Percentiles rank a stretch among this genome's conserved stretches.
Evolutionary conservation across 2,113 vertebrate genomes (phyloP).

Genomic region (Odontesthes bonariensis): DNA sequence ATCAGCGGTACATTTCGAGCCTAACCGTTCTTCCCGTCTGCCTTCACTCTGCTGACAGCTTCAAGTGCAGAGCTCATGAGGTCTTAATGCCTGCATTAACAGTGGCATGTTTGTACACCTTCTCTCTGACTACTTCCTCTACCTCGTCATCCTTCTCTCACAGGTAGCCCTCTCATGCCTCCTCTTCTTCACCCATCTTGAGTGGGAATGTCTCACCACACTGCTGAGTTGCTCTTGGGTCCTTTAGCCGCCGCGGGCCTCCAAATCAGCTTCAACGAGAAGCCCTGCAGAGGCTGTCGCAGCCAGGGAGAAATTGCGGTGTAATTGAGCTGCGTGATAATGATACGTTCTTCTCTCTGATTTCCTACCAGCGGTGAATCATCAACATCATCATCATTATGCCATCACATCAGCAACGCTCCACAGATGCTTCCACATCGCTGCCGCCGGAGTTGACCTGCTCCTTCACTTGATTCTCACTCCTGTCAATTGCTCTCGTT

Average conservation of each 20-base stretch:
- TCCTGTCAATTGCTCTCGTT: constrained; percentile 61
- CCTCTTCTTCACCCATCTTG: constrained; percentile 38
- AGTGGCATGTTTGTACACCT: background rate
- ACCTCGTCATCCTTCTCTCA: constrained; percentile 37
- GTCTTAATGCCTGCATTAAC: constrained; percentile 9
- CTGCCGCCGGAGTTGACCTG: constrained; percentile 49
- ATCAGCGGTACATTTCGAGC: constrained; percentile 44
- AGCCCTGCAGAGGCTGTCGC: constrained; percentile 68
- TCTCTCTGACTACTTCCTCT: constrained; percentile 21
- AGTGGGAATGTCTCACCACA: constrained; percentile 52
- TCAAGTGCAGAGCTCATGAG: constrained; percentile 16
- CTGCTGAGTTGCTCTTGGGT: constrained; percentile 48
- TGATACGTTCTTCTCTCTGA: constrained; percentile 75
- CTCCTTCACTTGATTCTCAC: constrained; percentile 43
- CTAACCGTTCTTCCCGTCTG: constrained; percentile 32
- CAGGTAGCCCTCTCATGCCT: constrained; percentile 24
- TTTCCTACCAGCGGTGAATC: constrained; percentile 74
- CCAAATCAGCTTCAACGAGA: constrained; percentile 76
- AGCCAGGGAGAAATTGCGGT: constrained; percentile 71
- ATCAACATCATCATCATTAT: constrained; percentile 74
- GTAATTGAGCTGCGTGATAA: constrained; percentile 79
- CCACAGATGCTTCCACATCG: constrained; percentile 41
- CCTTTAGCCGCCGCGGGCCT: constrained; percentile 63
- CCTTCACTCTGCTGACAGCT: constrained; percentile 10
- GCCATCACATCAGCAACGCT: constrained; percentile 70